A percentile compares a stretch with the other conserved stretches of the same genome.
Evolutionary conservation across 2,888 invertebrate genomes (phyloP).

Genomic region (Catonia carolina): DNA sequence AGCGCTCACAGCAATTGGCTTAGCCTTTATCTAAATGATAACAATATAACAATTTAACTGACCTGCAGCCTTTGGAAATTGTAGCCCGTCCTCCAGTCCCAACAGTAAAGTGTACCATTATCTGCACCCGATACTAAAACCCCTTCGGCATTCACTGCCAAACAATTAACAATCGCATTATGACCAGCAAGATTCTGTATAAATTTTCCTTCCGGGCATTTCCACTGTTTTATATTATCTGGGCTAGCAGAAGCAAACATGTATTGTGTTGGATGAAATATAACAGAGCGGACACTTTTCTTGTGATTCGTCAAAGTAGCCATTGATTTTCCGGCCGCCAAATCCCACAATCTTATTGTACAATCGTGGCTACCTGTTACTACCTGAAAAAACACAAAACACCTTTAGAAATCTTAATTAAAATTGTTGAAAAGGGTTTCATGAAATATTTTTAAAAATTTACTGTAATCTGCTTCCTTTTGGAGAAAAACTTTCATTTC

Average conservation of each 20-base stretch:
- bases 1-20: too few relatives aligned
- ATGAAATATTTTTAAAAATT: not conserved
- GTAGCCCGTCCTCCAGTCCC: slow-evolving; percentile 99
- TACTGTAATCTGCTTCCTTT: not conserved
- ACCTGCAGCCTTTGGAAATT: slow-evolving; percentile 91
- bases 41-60: too few relatives aligned
- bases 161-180: slow-evolving; percentile 93
- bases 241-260: slow-evolving; percentile 98
- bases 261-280: slow-evolving; percentile 70
- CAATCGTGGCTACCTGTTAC: slow-evolving; percentile 94
- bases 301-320: slow-evolving; percentile 98
- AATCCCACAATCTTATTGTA: slow-evolving; percentile 94
- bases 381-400: slow-evolving; percentile 52
- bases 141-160: slow-evolving; percentile 91
- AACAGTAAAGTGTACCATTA: slow-evolving; percentile 93
- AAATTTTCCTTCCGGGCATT: slow-evolving; percentile 95
- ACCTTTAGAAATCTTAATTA: slow-evolving; percentile 9
- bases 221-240: slow-evolving; percentile 99
- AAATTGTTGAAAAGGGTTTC: not conserved
- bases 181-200: slow-evolving; percentile 95
- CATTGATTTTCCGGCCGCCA: slow-evolving; percentile 90
- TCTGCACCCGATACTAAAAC: slow-evolving; percentile 97
- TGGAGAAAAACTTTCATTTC: not conserved
- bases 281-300: slow-evolving; percentile 79
- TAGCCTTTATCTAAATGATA: too few relatives aligned